Base-by-base conservation (phyloP, 2,113 vertebrate genomes). In the Ictalurus punctatus region DNA sequence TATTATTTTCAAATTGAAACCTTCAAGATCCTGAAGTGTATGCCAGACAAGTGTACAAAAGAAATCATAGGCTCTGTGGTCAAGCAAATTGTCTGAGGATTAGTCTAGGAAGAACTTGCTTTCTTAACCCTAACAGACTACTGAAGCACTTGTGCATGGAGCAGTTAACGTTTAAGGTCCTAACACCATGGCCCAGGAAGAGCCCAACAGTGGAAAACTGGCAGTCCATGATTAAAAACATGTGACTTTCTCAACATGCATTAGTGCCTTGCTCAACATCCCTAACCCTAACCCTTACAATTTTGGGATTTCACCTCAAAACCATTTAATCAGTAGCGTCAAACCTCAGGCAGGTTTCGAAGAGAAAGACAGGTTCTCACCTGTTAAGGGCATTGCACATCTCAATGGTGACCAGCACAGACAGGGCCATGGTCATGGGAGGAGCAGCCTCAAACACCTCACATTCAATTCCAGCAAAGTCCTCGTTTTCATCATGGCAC, bases 321-420 rank as follows among this genome's bases (percentile, higher is more conserved):
- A 52, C 44, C 10, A 16, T 80, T 30, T 56, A 56, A 80, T 17
- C 27, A n/a, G 27, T 30, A 21, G 27, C 1, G 27, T 2, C 17
- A 79, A n/a, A 16, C 17, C 1, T 79, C 40, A 73, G 3, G 7
- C 5, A 52, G 25, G 12, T 56, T 81, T 17, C 10, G 3, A 56
- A 79, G 21, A 48, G 23, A 48, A 79, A 79, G 19, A 25, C 16
- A 19, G 19, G 48, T 30, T 25, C 92, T 91, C 74, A 97, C 98
- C 98, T 98, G 96, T 98, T 98, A 84, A 98, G 97, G 23, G 98
- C 98, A 0, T 98, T 98, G 96, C 95, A 96, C 98, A 98, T 98
- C 95, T 98, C 98, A 25, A 98, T 98, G 94, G 98, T 98, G 93
- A 98, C 98, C 92, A 98, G 92, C 67, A 98, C 97, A 1, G 98